phyloP scores from a whole-genome alignment of 2,113 vertebrate species.

The Myotis yumanensis region DNA sequence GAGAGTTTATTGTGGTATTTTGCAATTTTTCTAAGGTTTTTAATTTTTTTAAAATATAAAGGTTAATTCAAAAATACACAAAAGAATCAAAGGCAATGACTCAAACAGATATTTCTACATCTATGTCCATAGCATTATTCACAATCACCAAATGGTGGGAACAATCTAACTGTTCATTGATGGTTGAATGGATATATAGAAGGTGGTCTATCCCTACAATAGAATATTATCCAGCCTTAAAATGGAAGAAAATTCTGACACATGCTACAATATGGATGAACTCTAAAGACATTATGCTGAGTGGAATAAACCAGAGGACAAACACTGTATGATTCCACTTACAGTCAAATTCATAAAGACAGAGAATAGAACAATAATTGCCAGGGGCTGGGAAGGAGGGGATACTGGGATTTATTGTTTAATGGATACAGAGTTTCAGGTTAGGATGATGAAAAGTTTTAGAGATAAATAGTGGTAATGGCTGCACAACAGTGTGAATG shows the following conservation, averaged over 20 bases:
- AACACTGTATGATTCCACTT: not conserved
- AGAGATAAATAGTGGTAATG: not conserved
- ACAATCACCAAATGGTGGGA: not conserved
- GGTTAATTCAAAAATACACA: not conserved
- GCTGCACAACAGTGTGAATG: not conserved
- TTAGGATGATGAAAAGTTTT: not conserved
- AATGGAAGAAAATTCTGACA: not conserved
- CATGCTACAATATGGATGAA: not conserved
- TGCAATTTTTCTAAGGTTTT: not conserved
- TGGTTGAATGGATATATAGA: not conserved
- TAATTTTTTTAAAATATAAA: not conserved
- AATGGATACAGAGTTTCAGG: not conserved
- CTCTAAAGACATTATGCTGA: not conserved
- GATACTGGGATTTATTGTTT: not conserved
- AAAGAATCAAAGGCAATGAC: not conserved
- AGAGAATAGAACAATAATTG: not conserved
- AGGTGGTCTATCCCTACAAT: not conserved
- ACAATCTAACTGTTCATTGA: not conserved
- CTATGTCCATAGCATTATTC: not conserved
- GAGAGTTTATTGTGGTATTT: not conserved
- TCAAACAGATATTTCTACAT: not conserved
- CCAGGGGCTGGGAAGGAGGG: not conserved
- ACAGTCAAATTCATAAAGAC: not conserved
- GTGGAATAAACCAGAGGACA: not conserved
- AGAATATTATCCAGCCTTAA: not conserved